Percentiles rank a stretch among this genome's conserved stretches.
Evolutionary conservation across 2,888 invertebrate species (phyloP).

Genomic region (Cheilosia grossa): DNA sequence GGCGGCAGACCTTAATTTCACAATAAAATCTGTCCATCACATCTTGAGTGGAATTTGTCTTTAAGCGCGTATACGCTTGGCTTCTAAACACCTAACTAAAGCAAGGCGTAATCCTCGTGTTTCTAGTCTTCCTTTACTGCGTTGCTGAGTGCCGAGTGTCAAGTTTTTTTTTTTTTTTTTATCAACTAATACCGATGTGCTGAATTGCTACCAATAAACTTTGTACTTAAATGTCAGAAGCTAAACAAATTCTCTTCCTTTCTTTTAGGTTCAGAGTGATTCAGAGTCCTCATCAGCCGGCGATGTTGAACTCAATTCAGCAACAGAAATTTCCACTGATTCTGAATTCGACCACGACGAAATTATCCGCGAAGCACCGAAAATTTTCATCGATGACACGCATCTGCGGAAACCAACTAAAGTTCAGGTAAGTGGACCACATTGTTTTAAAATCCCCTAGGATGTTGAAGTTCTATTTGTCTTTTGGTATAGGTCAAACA

Average conservation of each 20-base stretch:
- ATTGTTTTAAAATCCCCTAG: background rate
- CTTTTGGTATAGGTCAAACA: slow-evolving; percentile 80
- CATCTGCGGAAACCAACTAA: slow-evolving; percentile 86
- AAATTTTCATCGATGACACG: slow-evolving; percentile 89
- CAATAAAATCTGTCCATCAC: too few species aligned
- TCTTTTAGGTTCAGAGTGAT: slow-evolving; percentile 87
- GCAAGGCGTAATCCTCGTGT: slow-evolving; percentile 32
- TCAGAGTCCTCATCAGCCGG: slow-evolving; percentile 87
- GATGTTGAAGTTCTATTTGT: background rate
- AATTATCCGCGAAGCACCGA: slow-evolving; percentile 87
- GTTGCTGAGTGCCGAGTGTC: slow-evolving; percentile 48
- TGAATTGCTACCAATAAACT: background rate
- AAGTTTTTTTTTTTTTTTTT: slow-evolving; percentile 11
- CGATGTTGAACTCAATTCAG: slow-evolving; percentile 91
- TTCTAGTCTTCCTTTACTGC: slow-evolving; percentile 43
- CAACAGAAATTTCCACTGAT: slow-evolving; percentile 96
- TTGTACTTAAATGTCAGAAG: background rate
- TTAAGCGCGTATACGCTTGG: slow-evolving; percentile 4
- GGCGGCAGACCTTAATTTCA: background rate
- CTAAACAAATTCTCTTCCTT: background rate
- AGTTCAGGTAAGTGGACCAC: slow-evolving; percentile 85
- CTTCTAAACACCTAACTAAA: slow-evolving; percentile 21
- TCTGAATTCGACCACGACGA: slow-evolving; percentile 95
- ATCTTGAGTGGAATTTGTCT: background rate
- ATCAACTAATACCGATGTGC: slow-evolving; percentile 49